Percentiles rank a stretch among this genome's conserved stretches.
Conservation (phyloP, 1,140 invertebrate species). For the Atta texana region DNA sequence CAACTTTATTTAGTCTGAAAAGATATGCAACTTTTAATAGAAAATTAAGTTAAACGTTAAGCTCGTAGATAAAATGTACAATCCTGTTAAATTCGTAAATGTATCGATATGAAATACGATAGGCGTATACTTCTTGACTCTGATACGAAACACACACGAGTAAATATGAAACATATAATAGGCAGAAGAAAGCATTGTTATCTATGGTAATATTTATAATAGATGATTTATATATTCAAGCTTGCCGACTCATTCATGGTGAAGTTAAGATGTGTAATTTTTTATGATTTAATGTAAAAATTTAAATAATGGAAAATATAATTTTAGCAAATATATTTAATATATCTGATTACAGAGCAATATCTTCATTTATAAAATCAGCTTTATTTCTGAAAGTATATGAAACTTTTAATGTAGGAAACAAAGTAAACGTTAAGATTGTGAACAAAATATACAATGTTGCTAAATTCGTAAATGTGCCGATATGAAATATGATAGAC, state of each 20-base stretch:
- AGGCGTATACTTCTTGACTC: neutral
- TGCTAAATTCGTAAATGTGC: neutral
- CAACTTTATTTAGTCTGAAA: neutral
- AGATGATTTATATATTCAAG: constrained; percentile 7
- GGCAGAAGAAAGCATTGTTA: too few species aligned
- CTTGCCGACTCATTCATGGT: neutral
- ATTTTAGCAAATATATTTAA: constrained; percentile 2
- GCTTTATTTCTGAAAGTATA: neutral
- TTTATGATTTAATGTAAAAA: neutral
- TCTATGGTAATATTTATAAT: neutral
- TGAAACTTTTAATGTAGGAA: neutral
- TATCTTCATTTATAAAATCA: neutral
- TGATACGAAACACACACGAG: neutral
- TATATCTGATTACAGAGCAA: neutral
- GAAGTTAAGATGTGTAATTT: neutral
- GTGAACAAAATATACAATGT: neutral
- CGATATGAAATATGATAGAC: neutral
- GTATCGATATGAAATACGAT: neutral
- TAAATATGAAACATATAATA: neutral
- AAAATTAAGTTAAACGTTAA: neutral
- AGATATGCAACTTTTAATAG: neutral
- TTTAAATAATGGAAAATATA: neutral
- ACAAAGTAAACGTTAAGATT: neutral
- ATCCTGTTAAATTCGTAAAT: neutral
- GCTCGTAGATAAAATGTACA: neutral